Conservation (phyloP, 2,888 invertebrate species). For the Neoitamus cyanurus region DNA sequence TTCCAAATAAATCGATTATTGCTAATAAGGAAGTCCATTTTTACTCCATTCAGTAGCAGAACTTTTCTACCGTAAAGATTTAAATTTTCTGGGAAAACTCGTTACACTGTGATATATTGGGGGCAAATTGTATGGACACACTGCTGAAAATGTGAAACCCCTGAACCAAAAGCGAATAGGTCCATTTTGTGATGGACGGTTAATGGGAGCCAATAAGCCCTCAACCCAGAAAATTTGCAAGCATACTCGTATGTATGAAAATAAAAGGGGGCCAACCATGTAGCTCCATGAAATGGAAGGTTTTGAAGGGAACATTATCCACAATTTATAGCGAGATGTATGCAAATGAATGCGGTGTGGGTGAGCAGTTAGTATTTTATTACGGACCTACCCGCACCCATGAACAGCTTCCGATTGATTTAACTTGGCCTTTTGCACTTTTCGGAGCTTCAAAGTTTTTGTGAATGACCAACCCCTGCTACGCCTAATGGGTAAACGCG, state of each 20-base stretch:
- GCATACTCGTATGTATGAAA: neutral
- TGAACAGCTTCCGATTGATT: neutral
- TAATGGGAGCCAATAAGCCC: neutral
- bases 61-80: neutral
- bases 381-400: neutral
- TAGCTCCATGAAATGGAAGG: neutral
- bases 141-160: neutral
- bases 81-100: neutral
- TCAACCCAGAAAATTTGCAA: neutral
- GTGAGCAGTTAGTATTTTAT: neutral
- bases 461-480: neutral
- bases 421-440: neutral
- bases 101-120: neutral
- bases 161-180: neutral
- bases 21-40: neutral
- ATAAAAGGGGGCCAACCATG: neutral
- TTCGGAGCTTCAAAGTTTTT: neutral
- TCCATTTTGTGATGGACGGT: neutral
- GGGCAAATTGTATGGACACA: neutral
- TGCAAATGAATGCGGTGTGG: neutral
- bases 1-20: neutral
- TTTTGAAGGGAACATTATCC: neutral
- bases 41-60: neutral
- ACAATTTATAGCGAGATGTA: neutral
- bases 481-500: neutral